A percentile compares a stretch with the other conserved stretches of the same genome.
These are phyloP conservation scores for Thamnophis elegans DNA, from an alignment of 2,797 vertebrate species.

Conservation along the genomic window DNA sequence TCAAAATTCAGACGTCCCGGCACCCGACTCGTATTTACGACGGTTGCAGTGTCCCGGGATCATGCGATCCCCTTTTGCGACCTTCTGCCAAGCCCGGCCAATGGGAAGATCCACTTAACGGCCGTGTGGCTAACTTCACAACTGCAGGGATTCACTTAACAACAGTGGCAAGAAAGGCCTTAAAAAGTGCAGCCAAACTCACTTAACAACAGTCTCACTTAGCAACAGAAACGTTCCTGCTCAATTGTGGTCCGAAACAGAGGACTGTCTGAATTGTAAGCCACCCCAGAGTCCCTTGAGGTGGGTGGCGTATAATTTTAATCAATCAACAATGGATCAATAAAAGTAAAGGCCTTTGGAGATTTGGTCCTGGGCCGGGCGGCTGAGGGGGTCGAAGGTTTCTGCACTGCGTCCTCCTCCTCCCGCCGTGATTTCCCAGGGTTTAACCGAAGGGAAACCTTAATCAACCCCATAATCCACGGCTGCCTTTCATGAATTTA, in stretches of 20 bases:
- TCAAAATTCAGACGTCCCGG: not conserved
- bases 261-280: not conserved
- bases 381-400: not conserved
- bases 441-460: not conserved
- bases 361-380: not conserved
- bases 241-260: not conserved
- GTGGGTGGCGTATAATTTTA: not conserved
- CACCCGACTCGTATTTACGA: not conserved
- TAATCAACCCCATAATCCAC: not conserved
- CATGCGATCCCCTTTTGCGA: not conserved
- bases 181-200: no score
- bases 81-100: not conserved
- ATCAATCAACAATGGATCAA: not conserved
- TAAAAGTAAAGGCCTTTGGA: not conserved
- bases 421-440: not conserved
- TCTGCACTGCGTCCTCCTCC: not conserved
- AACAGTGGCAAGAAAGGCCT: no score
- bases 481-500: not conserved
- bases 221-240: not conserved
- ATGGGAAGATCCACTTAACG: not conserved
- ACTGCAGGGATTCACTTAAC: not conserved
- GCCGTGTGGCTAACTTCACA: not conserved
- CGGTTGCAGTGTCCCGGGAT: not conserved
- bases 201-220: no score
- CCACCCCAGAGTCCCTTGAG: not conserved